Conservation (phyloP, 2,797 vertebrate genomes). For the Microtus obscurus region DNA sequence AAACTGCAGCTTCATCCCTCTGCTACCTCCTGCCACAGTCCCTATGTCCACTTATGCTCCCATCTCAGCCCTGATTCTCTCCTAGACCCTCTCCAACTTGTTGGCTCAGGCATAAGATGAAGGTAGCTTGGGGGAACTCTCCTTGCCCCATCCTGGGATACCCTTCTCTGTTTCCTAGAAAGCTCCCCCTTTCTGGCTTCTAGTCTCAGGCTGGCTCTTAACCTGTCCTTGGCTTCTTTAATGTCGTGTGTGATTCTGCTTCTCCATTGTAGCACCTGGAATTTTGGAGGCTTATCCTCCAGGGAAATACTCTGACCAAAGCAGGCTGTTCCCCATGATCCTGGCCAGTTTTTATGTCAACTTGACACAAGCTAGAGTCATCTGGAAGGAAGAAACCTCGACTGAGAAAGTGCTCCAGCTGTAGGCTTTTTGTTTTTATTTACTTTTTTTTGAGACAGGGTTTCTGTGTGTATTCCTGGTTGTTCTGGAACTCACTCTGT, state of each 20-base stretch:
- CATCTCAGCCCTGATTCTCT: background rate
- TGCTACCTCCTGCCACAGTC: background rate
- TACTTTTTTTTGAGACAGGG: background rate
- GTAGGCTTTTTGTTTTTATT: background rate
- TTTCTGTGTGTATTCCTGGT: background rate
- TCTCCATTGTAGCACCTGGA: background rate
- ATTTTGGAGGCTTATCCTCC: background rate
- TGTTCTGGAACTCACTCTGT: background rate
- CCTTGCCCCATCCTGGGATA: background rate
- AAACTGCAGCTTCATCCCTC: background rate
- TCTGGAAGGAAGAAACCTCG: background rate
- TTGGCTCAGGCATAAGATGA: background rate
- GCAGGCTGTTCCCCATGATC: background rate
- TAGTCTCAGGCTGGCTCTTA: no score
- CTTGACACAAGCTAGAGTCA: background rate
- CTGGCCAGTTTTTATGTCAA: background rate
- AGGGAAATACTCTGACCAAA: background rate
- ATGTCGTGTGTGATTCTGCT: background rate
- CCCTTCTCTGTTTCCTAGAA: background rate
- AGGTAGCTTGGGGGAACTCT: background rate
- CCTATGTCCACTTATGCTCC: no score
- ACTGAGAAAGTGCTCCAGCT: background rate
- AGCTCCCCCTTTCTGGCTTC: background rate
- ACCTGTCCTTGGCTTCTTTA: background rate
- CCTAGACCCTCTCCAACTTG: background rate